phyloP scores from a whole-genome alignment of 2,797 vertebrate genomes.

The Crocidura indochinensis region DNA sequence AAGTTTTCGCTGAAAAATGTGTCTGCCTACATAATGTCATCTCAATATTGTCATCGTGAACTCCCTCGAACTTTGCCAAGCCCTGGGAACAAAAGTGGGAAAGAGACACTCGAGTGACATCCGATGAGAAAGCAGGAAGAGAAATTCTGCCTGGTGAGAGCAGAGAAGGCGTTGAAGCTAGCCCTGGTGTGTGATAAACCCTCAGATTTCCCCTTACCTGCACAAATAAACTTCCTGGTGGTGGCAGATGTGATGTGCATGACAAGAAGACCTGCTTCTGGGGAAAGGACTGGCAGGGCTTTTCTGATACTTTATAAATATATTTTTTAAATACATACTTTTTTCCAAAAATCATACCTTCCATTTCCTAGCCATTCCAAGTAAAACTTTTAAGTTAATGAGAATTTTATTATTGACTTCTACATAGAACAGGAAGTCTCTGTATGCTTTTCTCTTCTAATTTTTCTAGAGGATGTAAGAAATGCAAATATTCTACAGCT shows the following conservation, averaged over 20 bases:
- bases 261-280: background rate
- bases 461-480: conserved; percentile 15
- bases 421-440: conserved; percentile 2
- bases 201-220: background rate
- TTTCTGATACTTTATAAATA: background rate
- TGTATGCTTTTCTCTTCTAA: conserved; percentile 39
- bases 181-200: background rate
- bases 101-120: background rate
- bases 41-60: background rate
- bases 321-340: no score
- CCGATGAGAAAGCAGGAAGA: background rate
- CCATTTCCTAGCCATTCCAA: no score
- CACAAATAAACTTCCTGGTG: background rate
- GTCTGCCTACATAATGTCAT: background rate
- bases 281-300: conserved; percentile 15
- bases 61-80: background rate
- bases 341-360: no score
- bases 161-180: background rate
- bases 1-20: background rate
- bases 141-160: conserved; percentile 20
- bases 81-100: background rate
- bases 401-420: no score
- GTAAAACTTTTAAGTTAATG: no score
- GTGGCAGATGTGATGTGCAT: background rate
- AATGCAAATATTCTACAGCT: background rate